A percentile compares a stretch with the other conserved stretches of the same genome.
phyloP scores from a whole-genome alignment of 2,888 invertebrate species.

The Automeris io region DNA sequence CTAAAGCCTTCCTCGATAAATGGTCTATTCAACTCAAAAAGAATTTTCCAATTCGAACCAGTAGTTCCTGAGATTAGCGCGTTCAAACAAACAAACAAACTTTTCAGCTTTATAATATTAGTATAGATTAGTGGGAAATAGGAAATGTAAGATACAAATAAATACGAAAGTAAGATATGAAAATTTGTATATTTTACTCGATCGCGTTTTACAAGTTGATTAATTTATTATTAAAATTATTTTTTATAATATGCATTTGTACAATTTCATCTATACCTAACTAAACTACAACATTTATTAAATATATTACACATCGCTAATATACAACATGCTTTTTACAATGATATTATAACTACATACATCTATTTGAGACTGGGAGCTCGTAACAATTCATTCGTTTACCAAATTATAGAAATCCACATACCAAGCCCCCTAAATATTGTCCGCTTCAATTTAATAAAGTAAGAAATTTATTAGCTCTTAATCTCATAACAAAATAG shows the following conservation, averaged over 20 bases:
- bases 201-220: slow-evolving; percentile 75
- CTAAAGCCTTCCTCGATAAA: neutral
- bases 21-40: slow-evolving; percentile 1
- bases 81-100: no score
- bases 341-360: slow-evolving; percentile 50
- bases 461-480: neutral
- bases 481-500: neutral
- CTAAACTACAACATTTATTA: slow-evolving; percentile 65
- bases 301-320: slow-evolving; percentile 71
- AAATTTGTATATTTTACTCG: slow-evolving; percentile 75
- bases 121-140: slow-evolving; percentile 4
- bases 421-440: neutral
- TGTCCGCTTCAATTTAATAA: neutral
- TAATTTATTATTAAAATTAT: slow-evolving; percentile 68
- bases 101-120: no score
- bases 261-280: slow-evolving; percentile 74
- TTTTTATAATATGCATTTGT: slow-evolving; percentile 71
- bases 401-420: neutral
- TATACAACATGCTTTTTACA: slow-evolving; percentile 73
- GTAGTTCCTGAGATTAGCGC: no score
- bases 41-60: no score
- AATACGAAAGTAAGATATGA: slow-evolving; percentile 48
- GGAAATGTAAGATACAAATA: slow-evolving; percentile 15
- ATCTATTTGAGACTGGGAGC: slow-evolving; percentile 26
- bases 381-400: slow-evolving; percentile 5